Conservation (phyloP, 2,888 invertebrate species). For the Drosophila birchii region DNA sequence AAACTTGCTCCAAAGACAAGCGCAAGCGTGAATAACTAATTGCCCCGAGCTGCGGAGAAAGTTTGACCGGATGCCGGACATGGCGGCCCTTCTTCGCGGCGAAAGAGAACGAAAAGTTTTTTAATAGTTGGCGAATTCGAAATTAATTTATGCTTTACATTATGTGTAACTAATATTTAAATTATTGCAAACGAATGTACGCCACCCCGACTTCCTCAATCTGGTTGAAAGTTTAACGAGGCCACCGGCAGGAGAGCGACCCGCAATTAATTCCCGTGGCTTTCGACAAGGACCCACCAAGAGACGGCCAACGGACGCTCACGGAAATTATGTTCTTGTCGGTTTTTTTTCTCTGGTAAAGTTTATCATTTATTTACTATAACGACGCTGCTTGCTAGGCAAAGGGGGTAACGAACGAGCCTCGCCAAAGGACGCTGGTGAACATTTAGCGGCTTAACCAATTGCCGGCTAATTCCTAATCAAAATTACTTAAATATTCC, state of each 20-base stretch:
- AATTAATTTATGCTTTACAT: constrained; percentile 81
- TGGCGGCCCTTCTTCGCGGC: constrained; percentile 13
- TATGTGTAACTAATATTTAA: constrained; percentile 81
- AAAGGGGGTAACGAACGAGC: constrained; percentile 7
- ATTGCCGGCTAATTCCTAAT: constrained; percentile 56
- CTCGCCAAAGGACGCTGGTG: constrained; percentile 24
- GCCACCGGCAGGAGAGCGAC: constrained; percentile 34
- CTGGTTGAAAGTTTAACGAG: constrained; percentile 63
- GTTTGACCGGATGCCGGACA: constrained; percentile 59
- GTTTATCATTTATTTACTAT: constrained; percentile 61
- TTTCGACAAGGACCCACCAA: constrained; percentile 36
- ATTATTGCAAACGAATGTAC: constrained; percentile 61
- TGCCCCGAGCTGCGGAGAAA: constrained; percentile 63
- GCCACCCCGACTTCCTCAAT: constrained; percentile 11
- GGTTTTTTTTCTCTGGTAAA: constrained; percentile 52
- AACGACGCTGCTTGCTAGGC: constrained; percentile 48
- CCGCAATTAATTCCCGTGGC: constrained; percentile 69
- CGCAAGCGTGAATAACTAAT: constrained; percentile 83
- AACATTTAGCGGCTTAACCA: constrained; percentile 57
- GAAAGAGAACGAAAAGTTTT: constrained; percentile 60
- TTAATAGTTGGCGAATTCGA: constrained; percentile 79
- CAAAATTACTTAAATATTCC: constrained; percentile 53
- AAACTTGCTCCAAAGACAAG: constrained; percentile 55
- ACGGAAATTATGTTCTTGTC: constrained; percentile 64
- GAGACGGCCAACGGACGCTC: constrained; percentile 1